A percentile compares a stretch with the other conserved stretches of the same genome.
Evolutionary conservation across 2,888 invertebrate genomes (phyloP).

Genomic region (Cheiracanthium punctorium): DNA sequence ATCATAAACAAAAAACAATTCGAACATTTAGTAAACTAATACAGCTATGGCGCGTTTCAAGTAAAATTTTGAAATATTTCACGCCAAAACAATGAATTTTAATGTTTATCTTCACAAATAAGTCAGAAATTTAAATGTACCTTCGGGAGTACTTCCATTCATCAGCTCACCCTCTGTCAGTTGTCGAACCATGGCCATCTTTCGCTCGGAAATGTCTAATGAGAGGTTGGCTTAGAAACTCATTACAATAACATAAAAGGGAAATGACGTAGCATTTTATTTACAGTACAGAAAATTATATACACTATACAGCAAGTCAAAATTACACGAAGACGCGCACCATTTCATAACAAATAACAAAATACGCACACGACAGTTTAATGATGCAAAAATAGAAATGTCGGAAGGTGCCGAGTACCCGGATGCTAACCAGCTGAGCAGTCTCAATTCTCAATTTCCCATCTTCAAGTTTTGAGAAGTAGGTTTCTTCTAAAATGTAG

Average conservation of each 20-base stretch:
- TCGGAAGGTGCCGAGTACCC: constrained; percentile 65
- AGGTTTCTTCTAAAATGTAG: constrained; percentile 35
- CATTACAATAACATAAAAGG: constrained; percentile 54
- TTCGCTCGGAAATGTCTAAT: constrained; percentile 49
- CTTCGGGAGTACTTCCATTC: constrained; percentile 59
- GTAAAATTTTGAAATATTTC: no score
- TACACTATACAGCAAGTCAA: constrained; percentile 61
- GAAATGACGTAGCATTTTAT: constrained; percentile 65
- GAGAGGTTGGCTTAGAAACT: constrained; percentile 38
- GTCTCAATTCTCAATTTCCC: constrained; percentile 39
- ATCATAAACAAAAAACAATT: no score
- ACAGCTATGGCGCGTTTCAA: no score
- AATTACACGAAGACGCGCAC: constrained; percentile 54
- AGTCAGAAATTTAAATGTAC: constrained; percentile 18
- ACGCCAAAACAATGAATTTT: no score
- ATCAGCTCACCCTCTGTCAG: constrained; percentile 66
- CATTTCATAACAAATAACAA: constrained; percentile 66
- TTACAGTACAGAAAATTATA: constrained; percentile 62
- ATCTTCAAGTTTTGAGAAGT: constrained; percentile 37
- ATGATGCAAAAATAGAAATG: constrained; percentile 70
- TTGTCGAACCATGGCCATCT: constrained; percentile 69
- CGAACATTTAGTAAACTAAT: no score
- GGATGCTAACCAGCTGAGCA: constrained; percentile 70
- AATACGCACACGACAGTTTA: constrained; percentile 60
- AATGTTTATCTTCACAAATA: no score